Evolutionary conservation across 2,888 invertebrate genomes (phyloP).

Genomic region (Acanthoscelides obtectus): DNA sequence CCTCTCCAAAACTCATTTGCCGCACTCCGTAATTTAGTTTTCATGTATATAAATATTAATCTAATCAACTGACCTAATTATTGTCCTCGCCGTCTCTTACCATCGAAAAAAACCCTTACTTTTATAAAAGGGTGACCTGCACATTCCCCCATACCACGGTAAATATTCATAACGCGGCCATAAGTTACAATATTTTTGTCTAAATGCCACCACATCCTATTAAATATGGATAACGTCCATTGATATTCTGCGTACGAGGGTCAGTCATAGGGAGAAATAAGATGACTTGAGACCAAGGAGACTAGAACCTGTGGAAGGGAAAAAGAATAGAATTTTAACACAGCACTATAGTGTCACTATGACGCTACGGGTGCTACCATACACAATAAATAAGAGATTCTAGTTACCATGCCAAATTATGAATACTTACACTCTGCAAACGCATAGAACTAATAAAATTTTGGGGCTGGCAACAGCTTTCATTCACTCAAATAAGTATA

Average conservation of each 20-base stretch:
- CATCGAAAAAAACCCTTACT: neutral
- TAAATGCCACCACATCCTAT: neutral
- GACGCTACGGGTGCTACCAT: no score
- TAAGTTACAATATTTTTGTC: neutral
- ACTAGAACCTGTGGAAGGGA: neutral
- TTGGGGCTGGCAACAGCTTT: no score
- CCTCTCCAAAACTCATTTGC: neutral
- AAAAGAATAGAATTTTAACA: no score
- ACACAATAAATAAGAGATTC: no score
- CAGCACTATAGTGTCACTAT: no score
- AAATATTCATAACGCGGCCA: neutral
- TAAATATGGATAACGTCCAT: neutral
- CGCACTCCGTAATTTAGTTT: neutral
- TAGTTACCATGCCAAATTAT: no score
- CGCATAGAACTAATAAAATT: no score
- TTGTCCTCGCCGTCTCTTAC: neutral
- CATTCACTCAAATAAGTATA: no score
- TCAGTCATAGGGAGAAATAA: neutral
- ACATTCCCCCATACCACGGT: neutral
- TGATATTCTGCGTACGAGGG: neutral
- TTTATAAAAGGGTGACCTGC: neutral
- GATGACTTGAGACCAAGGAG: neutral
- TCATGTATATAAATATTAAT: neutral
- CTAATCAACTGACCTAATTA: neutral
- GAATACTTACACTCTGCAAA: no score